Percentiles rank a stretch among this genome's conserved stretches.
phyloP scores from a whole-genome alignment of 2,797 vertebrate species.

The Mus minutoides region DNA sequence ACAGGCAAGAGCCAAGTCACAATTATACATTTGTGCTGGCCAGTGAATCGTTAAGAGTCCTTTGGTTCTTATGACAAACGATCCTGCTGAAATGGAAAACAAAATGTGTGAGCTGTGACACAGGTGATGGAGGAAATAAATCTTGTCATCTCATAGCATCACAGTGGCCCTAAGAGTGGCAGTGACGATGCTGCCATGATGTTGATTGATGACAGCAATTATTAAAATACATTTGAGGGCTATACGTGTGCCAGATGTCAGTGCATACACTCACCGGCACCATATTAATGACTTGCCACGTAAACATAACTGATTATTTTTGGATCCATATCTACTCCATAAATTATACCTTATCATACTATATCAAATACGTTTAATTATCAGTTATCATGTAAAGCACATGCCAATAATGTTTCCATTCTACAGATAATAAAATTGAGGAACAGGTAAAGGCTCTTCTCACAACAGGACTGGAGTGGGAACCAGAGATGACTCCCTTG shows the following conservation, averaged over 20 bases:
- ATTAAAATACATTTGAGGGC: neutral
- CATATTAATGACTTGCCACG: neutral
- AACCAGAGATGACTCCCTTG: neutral
- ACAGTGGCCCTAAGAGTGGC: neutral
- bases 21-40: neutral
- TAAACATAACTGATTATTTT: neutral
- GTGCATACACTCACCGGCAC: too few species aligned
- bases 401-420: neutral
- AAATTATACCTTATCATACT: neutral
- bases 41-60: neutral
- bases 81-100: neutral
- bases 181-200: neutral
- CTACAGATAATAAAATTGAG: neutral
- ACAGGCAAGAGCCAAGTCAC: neutral
- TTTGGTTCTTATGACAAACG: neutral
- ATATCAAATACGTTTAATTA: neutral
- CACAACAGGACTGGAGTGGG: neutral
- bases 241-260: neutral
- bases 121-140: neutral
- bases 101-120: neutral
- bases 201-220: neutral
- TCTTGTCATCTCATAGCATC: neutral
- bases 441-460: neutral
- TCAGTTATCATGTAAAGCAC: neutral
- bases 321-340: neutral